phyloP scores from a whole-genome alignment of 1,140 invertebrate genomes.

The Solenopsis fugax region DNA sequence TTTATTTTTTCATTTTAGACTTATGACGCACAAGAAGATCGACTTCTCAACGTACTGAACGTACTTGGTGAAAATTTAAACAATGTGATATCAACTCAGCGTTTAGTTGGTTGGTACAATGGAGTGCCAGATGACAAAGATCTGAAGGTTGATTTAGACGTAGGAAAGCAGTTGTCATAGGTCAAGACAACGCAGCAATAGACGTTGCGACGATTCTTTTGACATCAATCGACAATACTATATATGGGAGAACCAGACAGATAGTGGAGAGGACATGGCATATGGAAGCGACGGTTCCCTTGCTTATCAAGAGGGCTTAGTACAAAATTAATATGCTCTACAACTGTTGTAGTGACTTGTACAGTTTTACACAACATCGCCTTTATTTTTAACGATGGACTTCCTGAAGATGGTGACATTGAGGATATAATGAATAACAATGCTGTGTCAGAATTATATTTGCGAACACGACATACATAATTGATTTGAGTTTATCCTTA shows the following conservation, averaged over 20 bases:
- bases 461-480: neutral
- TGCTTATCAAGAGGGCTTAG: constrained; percentile 69
- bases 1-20: constrained; percentile 87
- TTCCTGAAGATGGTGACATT: constrained; percentile 55
- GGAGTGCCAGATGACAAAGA: constrained; percentile 93
- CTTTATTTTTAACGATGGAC: constrained; percentile 55
- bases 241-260: too few relatives aligned
- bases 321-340: constrained; percentile 62
- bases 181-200: constrained; percentile 99
- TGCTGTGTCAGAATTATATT: constrained; percentile 16
- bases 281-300: constrained; percentile 81
- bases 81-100: constrained; percentile 95
- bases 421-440: neutral
- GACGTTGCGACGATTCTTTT: constrained; percentile 98
- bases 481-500: neutral
- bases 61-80: constrained; percentile 94
- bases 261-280: too few relatives aligned
- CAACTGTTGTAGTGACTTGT: constrained; percentile 69
- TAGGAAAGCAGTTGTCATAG: constrained; percentile 93
- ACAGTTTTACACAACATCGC: constrained; percentile 74
- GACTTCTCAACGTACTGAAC: constrained; percentile 90
- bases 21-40: constrained; percentile 95
- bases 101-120: constrained; percentile 99
- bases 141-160: constrained; percentile 90
- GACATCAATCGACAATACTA: constrained; percentile 90